Evolutionary conservation across 2,113 vertebrate species (phyloP).

Genomic region (Daboia siamensis): DNA sequence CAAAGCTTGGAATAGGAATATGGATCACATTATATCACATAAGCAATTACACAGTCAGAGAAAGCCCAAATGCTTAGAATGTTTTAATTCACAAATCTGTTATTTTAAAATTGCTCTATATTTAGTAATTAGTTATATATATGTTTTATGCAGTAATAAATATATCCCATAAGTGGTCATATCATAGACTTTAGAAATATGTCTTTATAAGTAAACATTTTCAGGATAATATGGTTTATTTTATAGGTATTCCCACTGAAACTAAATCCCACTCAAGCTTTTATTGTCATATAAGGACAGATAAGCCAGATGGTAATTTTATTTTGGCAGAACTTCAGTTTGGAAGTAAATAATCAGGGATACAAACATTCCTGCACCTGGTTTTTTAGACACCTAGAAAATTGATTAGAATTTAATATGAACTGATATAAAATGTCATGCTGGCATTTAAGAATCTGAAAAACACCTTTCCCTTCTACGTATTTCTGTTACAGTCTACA

Average conservation of each 20-base stretch:
- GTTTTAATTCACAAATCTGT: not conserved
- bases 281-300: not conserved
- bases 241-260: not conserved
- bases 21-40: not conserved
- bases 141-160: not conserved
- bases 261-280: not conserved
- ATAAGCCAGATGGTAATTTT: not conserved
- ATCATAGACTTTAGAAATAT: not conserved
- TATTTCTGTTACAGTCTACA: not conserved
- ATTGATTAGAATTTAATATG: not conserved
- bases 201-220: not conserved
- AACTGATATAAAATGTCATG: not conserved
- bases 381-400: not conserved
- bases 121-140: not conserved
- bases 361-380: not conserved
- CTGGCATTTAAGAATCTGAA: not conserved
- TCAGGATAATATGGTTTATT: not conserved
- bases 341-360: not conserved
- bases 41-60: not conserved
- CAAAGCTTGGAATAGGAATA: not conserved
- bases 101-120: not conserved
- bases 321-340: conserved; percentile 1
- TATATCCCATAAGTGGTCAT: not conserved
- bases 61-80: not conserved
- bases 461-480: rapidly evolving